Conservation (phyloP, 2,888 invertebrate genomes). For the Tridacna gigas region DNA sequence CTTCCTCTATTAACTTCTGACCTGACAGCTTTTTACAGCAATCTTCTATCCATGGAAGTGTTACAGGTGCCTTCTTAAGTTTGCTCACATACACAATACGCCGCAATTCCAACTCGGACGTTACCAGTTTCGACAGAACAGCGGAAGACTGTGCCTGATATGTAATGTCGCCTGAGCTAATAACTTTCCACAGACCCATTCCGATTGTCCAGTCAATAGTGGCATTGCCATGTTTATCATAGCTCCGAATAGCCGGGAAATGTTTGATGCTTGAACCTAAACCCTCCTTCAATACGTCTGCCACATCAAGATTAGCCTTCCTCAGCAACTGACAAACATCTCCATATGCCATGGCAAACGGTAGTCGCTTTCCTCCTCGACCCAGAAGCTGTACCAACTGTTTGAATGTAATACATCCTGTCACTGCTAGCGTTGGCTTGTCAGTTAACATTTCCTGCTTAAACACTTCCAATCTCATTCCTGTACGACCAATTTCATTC, state of each 20-base stretch:
- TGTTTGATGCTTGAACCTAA: background rate
- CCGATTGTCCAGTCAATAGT: background rate
- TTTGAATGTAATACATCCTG: background rate
- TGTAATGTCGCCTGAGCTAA: conserved; percentile 14
- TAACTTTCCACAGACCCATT: background rate
- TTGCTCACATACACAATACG: conserved; percentile 42
- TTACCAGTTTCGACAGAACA: conserved; percentile 30
- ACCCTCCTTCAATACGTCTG: background rate
- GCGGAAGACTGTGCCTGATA: conserved; percentile 14
- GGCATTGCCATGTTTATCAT: background rate
- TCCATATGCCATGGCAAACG: background rate
- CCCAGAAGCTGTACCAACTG: conserved; percentile 2
- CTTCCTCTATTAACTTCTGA: conserved; percentile 36
- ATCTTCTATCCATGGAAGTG: conserved; percentile 37
- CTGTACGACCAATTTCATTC: conserved; percentile 26
- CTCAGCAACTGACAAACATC: background rate
- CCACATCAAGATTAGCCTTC: conserved; percentile 4
- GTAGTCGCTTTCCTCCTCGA: background rate
- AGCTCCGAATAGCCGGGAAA: conserved; percentile 3
- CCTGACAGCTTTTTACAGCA: conserved; percentile 34
- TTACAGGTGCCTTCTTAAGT: conserved; percentile 32
- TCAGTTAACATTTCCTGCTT: conserved; percentile 11
- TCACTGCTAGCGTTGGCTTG: conserved; percentile 1
- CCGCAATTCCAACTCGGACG: conserved; percentile 45
- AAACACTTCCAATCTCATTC: background rate